Percentiles rank a stretch among this genome's conserved stretches.
phyloP scores from a whole-genome alignment of 2,888 invertebrate species.

The Horisme vitalbata region DNA sequence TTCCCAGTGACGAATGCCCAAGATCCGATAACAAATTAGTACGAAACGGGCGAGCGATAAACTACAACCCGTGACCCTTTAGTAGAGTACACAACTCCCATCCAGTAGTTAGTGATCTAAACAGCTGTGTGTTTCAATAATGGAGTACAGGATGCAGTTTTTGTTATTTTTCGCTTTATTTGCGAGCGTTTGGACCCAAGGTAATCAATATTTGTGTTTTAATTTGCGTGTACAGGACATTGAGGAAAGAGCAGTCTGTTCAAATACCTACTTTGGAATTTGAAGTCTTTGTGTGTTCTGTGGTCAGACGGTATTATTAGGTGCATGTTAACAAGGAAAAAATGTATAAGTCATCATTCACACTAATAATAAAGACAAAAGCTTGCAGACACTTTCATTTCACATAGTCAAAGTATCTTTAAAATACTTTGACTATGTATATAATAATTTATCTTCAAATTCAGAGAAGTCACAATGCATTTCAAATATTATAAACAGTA shows the following conservation, averaged over 20 bases:
- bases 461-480: too few relatives aligned
- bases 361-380: too few relatives aligned
- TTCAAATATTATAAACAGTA: too few relatives aligned
- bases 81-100: conserved; percentile 13
- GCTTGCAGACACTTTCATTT: too few relatives aligned
- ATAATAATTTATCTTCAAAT: too few relatives aligned
- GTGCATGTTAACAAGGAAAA: too few relatives aligned
- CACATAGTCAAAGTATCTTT: too few relatives aligned
- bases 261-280: too few relatives aligned
- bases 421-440: too few relatives aligned
- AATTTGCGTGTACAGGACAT: neutral
- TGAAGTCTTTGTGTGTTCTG: too few relatives aligned
- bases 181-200: conserved; percentile 14
- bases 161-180: conserved; percentile 15
- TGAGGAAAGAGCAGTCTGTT: neutral
- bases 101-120: conserved; percentile 11
- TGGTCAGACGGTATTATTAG: too few relatives aligned
- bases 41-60: conserved; percentile 40
- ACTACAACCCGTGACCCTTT: conserved; percentile 43
- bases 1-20: conserved; percentile 19
- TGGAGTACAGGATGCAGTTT: conserved; percentile 8
- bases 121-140: conserved; percentile 1
- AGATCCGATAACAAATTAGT: conserved; percentile 42
- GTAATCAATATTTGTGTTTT: conserved; percentile 15
- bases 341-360: too few relatives aligned